phyloP scores from a whole-genome alignment of 2,888 invertebrate genomes.

The Clistopyga incitator region DNA sequence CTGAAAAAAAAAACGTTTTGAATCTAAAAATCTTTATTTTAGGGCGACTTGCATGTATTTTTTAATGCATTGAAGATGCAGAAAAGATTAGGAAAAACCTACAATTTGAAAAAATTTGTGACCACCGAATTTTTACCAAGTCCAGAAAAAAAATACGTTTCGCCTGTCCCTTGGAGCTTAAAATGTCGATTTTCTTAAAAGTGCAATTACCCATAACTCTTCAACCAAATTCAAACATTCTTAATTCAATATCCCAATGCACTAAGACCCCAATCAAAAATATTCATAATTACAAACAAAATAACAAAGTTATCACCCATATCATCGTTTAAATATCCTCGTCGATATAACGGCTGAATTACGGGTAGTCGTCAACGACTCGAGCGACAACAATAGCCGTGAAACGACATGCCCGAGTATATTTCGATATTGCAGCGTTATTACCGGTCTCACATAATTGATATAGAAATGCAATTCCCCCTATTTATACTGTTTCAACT shows the following conservation, averaged over 20 bases:
- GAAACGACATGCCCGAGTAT: conserved; percentile 50
- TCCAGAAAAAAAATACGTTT: no score
- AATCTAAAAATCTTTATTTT: no score
- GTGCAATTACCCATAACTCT: not conserved
- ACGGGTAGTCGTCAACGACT: not conserved
- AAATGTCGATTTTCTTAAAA: no score
- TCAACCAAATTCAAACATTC: not conserved
- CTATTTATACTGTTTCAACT: conserved; percentile 68
- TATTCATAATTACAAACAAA: not conserved
- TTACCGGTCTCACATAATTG: conserved; percentile 73
- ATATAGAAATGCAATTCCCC: conserved; percentile 66
- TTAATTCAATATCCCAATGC: not conserved
- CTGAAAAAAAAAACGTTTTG: no score
- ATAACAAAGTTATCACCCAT: not conserved
- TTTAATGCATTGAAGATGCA: no score
- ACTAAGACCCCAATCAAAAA: not conserved
- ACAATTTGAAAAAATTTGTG: no score
- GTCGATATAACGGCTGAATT: not conserved
- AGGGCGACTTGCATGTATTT: no score
- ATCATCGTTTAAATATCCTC: conserved; percentile 9
- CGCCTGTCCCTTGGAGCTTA: no score
- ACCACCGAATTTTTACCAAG: no score
- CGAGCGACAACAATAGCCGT: conserved; percentile 1
- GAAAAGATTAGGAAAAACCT: no score
- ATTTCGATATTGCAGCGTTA: conserved; percentile 69